Base-by-base conservation (phyloP, 2,888 invertebrate genomes). In the Agonopterix arenella region DNA sequence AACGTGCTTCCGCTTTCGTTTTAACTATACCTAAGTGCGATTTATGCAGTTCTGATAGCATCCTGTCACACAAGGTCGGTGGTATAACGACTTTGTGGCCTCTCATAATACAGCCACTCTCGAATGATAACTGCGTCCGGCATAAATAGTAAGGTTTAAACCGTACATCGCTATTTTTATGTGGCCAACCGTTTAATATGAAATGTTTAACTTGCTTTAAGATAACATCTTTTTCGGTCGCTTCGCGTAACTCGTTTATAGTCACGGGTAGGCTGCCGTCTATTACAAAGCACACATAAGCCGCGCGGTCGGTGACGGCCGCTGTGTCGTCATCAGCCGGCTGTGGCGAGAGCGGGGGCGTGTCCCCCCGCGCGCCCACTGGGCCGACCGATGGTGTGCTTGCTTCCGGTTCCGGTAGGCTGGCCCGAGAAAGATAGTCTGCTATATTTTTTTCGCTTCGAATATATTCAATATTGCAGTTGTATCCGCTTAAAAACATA, bases 11-110 rank as follows among this genome's bases (percentile, higher is more conserved):
- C 5, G 59, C 55, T 53, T 65, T 66, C 2, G 52, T 61, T 52
- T 64, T 65, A 1, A 62, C 59, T 7, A 64, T 59, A 0, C 65
- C 64, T 10, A 62, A 48, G 53, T 65, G 63, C 3, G 60, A 56
- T 4, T 18, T 45, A 44, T 61, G 60, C 13, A 62, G 11, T 36
- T 61, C 60, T 0, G 8, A 28, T 11, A 60, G 40, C 44, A 59
- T 42, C 13, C 8, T 47, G 1, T 43, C 8, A 8, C 48, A 49
- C 18, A 64, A 52, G 3, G 13, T 36, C 10, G 51, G 49, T 0
- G 64, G 64, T 37, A 62, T 50, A 1, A 64, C 56, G 8, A 62
- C 51, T 45, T 61, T 59, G 45, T 64, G 61, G 4, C 61, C 62
- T 16, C 60, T 44, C 57, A 62, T 60, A 1, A 64, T 8, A 40